These are phyloP conservation scores for Arrhamphus sclerolepis DNA, from an alignment of 2,797 vertebrate genomes.

Conservation along the genomic window DNA sequence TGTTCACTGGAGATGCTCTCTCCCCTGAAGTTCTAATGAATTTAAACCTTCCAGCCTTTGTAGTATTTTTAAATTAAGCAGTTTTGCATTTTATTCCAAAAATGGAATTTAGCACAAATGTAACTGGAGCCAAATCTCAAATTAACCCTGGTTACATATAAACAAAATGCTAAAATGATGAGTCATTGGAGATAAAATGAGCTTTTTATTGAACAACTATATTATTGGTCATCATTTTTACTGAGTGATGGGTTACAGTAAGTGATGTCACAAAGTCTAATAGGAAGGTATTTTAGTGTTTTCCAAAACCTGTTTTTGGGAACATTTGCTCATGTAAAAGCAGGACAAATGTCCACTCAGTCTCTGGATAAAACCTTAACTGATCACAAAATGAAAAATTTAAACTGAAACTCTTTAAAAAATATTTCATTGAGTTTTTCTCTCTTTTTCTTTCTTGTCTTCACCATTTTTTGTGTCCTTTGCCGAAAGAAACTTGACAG, in stretches of 20 bases:
- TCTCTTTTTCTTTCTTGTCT: no score
- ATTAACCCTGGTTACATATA: neutral
- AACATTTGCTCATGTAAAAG: neutral
- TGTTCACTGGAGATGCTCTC: neutral
- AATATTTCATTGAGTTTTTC: no score
- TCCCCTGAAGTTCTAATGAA: neutral
- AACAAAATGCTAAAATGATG: conserved; percentile 8
- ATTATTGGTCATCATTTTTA: conserved; percentile 3
- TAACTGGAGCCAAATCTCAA: no score
- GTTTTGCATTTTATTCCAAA: conserved; percentile 1
- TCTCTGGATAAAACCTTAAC: no score
- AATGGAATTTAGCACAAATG: no score
- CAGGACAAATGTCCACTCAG: no score
- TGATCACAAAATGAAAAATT: no score
- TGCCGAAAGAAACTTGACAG: no score
- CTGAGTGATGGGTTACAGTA: neutral
- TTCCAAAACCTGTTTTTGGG: no score
- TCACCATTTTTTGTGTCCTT: no score
- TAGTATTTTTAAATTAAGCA: neutral
- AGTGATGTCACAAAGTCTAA: neutral
- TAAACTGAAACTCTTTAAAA: no score
- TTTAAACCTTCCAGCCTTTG: conserved; percentile 6
- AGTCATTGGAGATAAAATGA: conserved; percentile 7
- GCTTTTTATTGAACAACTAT: neutral
- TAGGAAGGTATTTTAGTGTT: neutral